Evolutionary conservation across 2,888 invertebrate species (phyloP), one percentile per base, ranked within the genome.

Genomic region (Napeogenes inachia): DNA sequence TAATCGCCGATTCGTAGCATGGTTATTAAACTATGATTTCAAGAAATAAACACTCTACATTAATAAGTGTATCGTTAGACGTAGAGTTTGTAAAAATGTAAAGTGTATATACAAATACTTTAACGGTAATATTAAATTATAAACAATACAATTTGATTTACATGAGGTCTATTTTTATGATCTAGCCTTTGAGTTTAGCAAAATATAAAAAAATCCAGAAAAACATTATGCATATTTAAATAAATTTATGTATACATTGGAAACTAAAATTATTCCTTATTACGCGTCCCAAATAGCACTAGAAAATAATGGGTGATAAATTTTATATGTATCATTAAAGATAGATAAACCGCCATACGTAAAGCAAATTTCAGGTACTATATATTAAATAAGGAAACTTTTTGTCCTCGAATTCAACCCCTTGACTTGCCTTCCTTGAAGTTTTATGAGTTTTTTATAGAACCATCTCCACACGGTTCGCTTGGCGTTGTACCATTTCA

Each of bases 401-500:
- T 64, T 59, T 62, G 55, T 58, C 62, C 56, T 62, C 56, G 60
- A 62, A 64, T 62, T 56, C 56, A 64, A 66, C 66, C 66, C 66
- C 62, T 66, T 66, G 62, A 60, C 64, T 68, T 68, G 55, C 60
- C 61, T 63, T 62, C 60, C 65, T 65, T 68, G 57, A 63, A 63
- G 68, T 68, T 71, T 70, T 70, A 70, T 67, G 68, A 68, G 63
- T 65, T 71, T 71, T 71, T 71, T 71, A 71, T 64, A 64, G 65
- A 53, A 64, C 64, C 65, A 67, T 65, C 66, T 64, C 65, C 67
- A 67, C 68, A 65, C 68, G 68, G 64, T 67, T 66, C 67, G 67
- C 68, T 66, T 64, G 65, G 64, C 60, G 50, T 61, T 63, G 60
- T 65, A 64, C 61, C 62, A 67, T 69, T 70, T 67, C 69, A 67